Evolutionary conservation across 2,113 vertebrate genomes (phyloP), one percentile per base, ranked within the genome.

Genomic region (Campylorhamphus procurvoides): DNA sequence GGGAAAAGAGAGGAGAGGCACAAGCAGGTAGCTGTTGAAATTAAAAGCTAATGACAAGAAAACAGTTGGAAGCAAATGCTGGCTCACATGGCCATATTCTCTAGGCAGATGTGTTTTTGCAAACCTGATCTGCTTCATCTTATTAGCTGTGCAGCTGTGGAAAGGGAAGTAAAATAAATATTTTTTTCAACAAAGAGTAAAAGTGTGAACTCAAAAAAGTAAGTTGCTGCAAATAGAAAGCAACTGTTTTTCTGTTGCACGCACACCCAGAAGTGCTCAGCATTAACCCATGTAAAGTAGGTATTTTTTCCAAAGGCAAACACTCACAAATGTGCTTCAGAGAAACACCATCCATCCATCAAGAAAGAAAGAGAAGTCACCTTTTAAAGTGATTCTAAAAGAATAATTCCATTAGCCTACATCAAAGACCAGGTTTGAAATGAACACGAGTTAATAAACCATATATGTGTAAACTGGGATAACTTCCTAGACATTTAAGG

Each of bases 11-110:
- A 96, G 89, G 94, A 95, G 89, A 50, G 60, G 93, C 92, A 92
- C 96, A 97, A 96, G 95, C 94, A 97, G 96, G 96, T 97, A 97
- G 96, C 94, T 97, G 96, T 93, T 97, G 95, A 97, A 98, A 98
- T 98, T 98, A 98, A 98, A 98, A 98, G 96, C 96, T 97, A 98
- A 98, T 97, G 97, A 97, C 97, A 97, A 96, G 97, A 95, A 98
- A 98, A 96, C 97, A 97, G 96, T 96, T 97, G 97, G 97, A 98
- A 97, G 97, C 92, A 98, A 96, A 96, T 50, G 23, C 77, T 59
- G 31, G 75, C 49, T 94, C 94, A 80, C 69, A 75, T 10, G 7
- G 68, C 63, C 69, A 15, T 83, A 62, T 93, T 94, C 93, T 97
- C 88, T 46, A 52, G 90, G 93, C 77, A 83, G 90, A 91, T 63